phyloP scores from a whole-genome alignment of 2,888 invertebrate species.

The Notodonta ziczac region DNA sequence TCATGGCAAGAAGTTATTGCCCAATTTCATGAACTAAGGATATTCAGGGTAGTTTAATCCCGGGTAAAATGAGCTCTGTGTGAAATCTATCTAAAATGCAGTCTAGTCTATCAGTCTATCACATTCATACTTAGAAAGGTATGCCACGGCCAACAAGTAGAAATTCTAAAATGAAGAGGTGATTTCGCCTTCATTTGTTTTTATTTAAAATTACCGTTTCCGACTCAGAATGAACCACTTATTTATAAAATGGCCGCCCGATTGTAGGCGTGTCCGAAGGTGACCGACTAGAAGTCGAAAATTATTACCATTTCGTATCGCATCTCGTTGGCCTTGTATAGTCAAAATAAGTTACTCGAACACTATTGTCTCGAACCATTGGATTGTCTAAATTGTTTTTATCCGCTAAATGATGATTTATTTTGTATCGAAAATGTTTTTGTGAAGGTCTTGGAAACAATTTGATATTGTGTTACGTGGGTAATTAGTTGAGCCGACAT shows the following conservation, averaged over 20 bases:
- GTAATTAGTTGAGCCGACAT: slow-evolving; percentile 32
- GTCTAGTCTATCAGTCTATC: slow-evolving; percentile 16
- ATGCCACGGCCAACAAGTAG: no score
- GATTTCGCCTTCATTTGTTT: no score
- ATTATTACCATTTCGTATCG: no score
- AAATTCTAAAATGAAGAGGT: no score
- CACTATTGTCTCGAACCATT: slow-evolving; percentile 16
- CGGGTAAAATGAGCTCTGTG: slow-evolving; percentile 34
- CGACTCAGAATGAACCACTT: no score
- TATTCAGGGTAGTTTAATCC: slow-evolving; percentile 33
- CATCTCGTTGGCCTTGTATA: no score
- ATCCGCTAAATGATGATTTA: slow-evolving; percentile 28
- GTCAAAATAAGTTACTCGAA: slow-evolving; percentile 19
- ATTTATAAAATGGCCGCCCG: no score
- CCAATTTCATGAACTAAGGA: slow-evolving; percentile 37
- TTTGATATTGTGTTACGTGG: slow-evolving; percentile 29
- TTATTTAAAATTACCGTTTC: no score
- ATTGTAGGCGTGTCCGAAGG: no score
- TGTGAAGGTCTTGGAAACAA: slow-evolving; percentile 24
- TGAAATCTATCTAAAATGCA: slow-evolving; percentile 26
- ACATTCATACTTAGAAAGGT: neutral
- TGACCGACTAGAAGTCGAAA: no score
- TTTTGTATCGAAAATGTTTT: slow-evolving; percentile 23
- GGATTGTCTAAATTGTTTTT: slow-evolving; percentile 14
- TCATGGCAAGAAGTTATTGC: slow-evolving; percentile 35